Conservation (phyloP, 2,888 invertebrate genomes). For the Acleris laterana region DNA sequence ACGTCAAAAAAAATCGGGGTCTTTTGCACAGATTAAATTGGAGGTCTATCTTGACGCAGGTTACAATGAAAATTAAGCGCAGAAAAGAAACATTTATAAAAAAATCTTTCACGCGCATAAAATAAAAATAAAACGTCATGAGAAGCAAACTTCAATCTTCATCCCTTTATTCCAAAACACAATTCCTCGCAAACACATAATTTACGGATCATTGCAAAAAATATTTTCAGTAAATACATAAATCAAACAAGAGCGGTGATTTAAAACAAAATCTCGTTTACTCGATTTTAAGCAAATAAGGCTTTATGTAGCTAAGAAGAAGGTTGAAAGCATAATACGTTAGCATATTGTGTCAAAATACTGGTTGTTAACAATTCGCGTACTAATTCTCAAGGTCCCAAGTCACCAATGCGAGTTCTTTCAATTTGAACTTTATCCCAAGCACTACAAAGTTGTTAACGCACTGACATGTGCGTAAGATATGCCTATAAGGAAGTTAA, state of each 20-base stretch:
- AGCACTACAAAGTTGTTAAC: not conserved
- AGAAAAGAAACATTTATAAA: too few species aligned
- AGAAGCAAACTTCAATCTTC: too few species aligned
- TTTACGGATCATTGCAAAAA: constrained; percentile 1
- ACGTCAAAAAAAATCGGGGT: too few species aligned
- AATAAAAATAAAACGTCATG: too few species aligned
- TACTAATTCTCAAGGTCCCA: not conserved
- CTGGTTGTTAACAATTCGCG: constrained; percentile 22
- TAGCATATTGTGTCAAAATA: too few species aligned
- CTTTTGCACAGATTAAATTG: too few species aligned
- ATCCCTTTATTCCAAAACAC: not conserved
- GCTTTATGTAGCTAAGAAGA: not conserved
- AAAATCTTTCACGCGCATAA: too few species aligned
- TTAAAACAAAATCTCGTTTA: constrained; percentile 12
- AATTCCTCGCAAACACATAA: not conserved
- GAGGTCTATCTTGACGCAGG: too few species aligned
- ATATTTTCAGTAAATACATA: constrained; percentile 1
- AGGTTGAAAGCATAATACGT: not conserved
- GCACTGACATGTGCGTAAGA: not conserved
- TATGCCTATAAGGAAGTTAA: too few species aligned
- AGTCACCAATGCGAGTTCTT: not conserved
- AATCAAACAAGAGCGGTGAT: constrained; percentile 14
- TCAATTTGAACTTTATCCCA: not conserved
- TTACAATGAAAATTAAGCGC: too few species aligned
- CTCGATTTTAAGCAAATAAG: not conserved